A percentile compares a stretch with the other conserved stretches of the same genome.
These are phyloP conservation scores for Pachycephala philippinensis DNA, from an alignment of 2,113 vertebrate species.

Conservation along the genomic window DNA sequence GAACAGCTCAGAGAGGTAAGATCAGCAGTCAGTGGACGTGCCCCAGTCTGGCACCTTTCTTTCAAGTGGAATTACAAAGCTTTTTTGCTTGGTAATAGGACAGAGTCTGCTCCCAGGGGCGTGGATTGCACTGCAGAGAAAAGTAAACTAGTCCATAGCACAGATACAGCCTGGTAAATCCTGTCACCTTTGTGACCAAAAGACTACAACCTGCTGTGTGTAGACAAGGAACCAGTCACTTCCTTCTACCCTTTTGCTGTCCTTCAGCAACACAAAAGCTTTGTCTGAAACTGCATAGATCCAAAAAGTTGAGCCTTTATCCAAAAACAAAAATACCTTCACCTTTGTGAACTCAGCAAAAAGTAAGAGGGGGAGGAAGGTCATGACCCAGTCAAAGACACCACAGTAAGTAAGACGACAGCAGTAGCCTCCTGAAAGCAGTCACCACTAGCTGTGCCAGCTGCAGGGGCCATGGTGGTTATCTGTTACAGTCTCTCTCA, in stretches of 20 bases:
- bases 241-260: background rate
- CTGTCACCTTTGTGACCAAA: background rate
- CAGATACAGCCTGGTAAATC: background rate
- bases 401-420: background rate
- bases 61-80: background rate
- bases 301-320: background rate
- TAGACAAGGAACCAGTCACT: background rate
- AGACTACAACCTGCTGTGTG: background rate
- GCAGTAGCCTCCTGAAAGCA: background rate
- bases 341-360: background rate
- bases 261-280: background rate
- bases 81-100: background rate
- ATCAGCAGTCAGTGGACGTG: background rate
- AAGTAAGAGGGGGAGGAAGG: background rate
- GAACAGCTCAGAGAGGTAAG: background rate
- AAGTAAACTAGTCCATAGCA: background rate
- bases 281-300: background rate
- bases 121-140: background rate
- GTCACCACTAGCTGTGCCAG: background rate
- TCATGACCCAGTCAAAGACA: background rate
- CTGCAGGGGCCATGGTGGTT: background rate
- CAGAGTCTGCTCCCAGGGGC: background rate
- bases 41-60: background rate
- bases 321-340: background rate
- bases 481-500: background rate